phyloP scores from a whole-genome alignment of 2,113 vertebrate species.

The Mastomys natalensis region DNA sequence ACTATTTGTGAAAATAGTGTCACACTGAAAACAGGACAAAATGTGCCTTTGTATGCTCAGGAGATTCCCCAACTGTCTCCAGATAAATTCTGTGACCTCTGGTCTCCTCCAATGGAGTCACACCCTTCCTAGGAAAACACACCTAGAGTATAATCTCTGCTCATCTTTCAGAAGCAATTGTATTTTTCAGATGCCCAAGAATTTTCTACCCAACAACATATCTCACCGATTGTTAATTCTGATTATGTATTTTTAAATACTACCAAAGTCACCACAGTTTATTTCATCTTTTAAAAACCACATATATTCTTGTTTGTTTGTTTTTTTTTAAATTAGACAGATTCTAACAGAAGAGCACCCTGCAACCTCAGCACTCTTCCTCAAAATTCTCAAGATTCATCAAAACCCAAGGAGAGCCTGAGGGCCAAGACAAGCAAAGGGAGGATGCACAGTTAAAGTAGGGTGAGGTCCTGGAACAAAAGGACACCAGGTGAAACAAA shows the following conservation, averaged over 20 bases:
- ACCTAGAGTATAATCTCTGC: conserved; percentile 34
- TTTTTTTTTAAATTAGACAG: background rate
- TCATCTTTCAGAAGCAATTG: background rate
- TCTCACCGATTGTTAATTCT: conserved; percentile 20
- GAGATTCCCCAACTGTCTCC: background rate
- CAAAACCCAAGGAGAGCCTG: background rate
- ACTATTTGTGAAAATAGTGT: no score
- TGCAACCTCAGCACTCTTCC: background rate
- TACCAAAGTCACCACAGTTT: background rate
- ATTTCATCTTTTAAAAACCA: background rate
- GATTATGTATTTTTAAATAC: conserved; percentile 12
- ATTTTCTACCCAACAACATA: conserved; percentile 20
- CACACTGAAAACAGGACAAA: conserved; percentile 17
- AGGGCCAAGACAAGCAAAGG: background rate
- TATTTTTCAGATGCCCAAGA: conserved; percentile 34
- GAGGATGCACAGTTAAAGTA: background rate
- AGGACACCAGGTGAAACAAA: background rate
- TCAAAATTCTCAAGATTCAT: conserved; percentile 26
- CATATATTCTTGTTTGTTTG: background rate
- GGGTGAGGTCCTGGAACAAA: background rate
- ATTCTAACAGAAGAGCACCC: background rate
- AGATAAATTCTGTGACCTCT: conserved; percentile 40
- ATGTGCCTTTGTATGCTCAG: background rate
- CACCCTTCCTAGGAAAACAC: background rate
- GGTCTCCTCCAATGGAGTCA: background rate